Percentiles rank a stretch among this genome's conserved stretches.
Conservation (phyloP, 2,888 invertebrate species). For the Galerucella pusilla region DNA sequence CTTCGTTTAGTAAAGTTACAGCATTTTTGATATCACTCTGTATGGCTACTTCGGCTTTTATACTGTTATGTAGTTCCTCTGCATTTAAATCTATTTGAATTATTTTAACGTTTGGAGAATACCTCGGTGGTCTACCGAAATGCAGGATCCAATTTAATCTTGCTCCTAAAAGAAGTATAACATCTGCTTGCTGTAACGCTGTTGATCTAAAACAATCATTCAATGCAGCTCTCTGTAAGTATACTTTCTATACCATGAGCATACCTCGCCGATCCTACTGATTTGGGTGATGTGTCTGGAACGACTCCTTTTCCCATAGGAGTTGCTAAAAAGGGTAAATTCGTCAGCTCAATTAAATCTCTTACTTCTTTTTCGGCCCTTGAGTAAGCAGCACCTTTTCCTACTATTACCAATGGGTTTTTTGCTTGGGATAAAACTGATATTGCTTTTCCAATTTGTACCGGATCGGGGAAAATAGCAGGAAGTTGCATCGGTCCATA, state of each 20-base stretch:
- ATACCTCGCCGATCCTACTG: slow-evolving; percentile 84
- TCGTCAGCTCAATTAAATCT: slow-evolving; percentile 76
- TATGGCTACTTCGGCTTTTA: slow-evolving; percentile 81
- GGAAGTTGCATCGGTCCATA: slow-evolving; percentile 73
- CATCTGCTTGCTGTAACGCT: slow-evolving; percentile 89
- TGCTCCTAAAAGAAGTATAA: slow-evolving; percentile 79
- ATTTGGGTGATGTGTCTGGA: slow-evolving; percentile 74
- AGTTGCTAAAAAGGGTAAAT: slow-evolving; percentile 91
- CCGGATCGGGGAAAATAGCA: slow-evolving; percentile 76
- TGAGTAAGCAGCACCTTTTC: slow-evolving; percentile 78
- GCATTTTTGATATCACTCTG: slow-evolving; percentile 87
- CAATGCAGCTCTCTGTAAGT: neutral
- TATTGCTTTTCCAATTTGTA: slow-evolving; percentile 72
- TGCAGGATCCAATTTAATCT: slow-evolving; percentile 98
- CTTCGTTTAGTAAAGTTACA: slow-evolving; percentile 71
- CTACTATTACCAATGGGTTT: slow-evolving; percentile 89
- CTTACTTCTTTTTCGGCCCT: slow-evolving; percentile 79
- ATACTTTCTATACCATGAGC: too few species aligned
- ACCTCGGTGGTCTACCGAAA: slow-evolving; percentile 91
- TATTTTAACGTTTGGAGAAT: slow-evolving; percentile 83
- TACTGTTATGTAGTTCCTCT: slow-evolving; percentile 94
- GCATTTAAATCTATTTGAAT: slow-evolving; percentile 91
- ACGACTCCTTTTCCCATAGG: slow-evolving; percentile 95
- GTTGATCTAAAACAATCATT: slow-evolving; percentile 66
- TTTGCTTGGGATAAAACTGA: slow-evolving; percentile 76